phyloP scores from a whole-genome alignment of 2,113 vertebrate genomes.

The Urocitellus parryii region DNA sequence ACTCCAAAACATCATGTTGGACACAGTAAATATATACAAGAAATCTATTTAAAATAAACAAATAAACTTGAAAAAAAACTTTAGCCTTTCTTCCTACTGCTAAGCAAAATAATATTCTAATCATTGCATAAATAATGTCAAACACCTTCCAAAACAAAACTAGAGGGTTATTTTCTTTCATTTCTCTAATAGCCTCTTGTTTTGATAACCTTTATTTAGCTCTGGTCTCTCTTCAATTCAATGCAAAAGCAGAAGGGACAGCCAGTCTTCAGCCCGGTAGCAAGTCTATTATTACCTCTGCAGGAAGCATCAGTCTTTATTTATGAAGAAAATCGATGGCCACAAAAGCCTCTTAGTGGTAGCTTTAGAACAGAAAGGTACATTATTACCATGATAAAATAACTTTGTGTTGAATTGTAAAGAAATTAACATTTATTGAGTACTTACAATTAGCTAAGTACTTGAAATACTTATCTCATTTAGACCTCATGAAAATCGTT shows the following conservation, averaged over 20 bases:
- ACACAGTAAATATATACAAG: background rate
- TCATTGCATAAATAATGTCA: conserved; percentile 30
- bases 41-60: background rate
- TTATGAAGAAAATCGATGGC: conserved; percentile 65
- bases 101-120: conserved; percentile 38
- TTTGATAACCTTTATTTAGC: background rate
- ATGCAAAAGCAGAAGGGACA: background rate
- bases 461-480: conserved; percentile 57
- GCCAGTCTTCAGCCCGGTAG: background rate
- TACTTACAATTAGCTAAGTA: conserved; percentile 60
- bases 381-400: conserved; percentile 45
- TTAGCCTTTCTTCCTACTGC: conserved; percentile 21
- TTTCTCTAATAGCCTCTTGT: background rate
- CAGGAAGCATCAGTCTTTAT: conserved; percentile 60
- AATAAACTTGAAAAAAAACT: background rate
- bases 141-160: background rate
- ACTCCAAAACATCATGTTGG: background rate
- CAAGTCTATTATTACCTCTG: conserved; percentile 48
- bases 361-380: conserved; percentile 23
- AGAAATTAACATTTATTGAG: conserved; percentile 57
- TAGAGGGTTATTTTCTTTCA: background rate
- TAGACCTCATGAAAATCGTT: conserved; percentile 21
- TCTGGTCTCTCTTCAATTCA: background rate
- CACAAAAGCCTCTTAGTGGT: conserved; percentile 40
- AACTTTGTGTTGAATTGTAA: conserved; percentile 19